These are phyloP conservation scores for Drosophila parthenogenetica DNA, from an alignment of 2,888 invertebrate genomes.

Conservation along the genomic window DNA sequence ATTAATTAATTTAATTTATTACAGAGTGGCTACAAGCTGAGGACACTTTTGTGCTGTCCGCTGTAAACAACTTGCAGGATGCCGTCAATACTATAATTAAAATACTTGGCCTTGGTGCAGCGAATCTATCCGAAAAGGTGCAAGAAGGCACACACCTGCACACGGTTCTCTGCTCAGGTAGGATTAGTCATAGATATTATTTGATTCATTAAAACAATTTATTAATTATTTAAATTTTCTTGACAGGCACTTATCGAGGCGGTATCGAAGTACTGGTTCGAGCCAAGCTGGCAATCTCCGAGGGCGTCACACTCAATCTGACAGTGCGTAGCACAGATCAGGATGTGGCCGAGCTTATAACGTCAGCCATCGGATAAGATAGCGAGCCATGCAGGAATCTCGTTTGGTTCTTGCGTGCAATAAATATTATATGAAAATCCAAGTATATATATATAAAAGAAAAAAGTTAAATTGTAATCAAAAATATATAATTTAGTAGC, in stretches of 20 bases:
- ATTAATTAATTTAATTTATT: slow-evolving; percentile 9
- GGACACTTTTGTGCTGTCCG: slow-evolving; percentile 96
- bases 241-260: slow-evolving; percentile 93
- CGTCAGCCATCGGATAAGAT: slow-evolving; percentile 92
- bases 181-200: no score
- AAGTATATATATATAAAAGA: slow-evolving; percentile 34
- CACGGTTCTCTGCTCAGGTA: slow-evolving; percentile 92
- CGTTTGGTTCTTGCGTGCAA: slow-evolving; percentile 62
- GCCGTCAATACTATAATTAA: slow-evolving; percentile 93
- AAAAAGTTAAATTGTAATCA: slow-evolving; percentile 50
- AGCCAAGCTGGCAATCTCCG: slow-evolving; percentile 91
- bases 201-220: neutral
- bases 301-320: slow-evolving; percentile 97
- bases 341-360: slow-evolving; percentile 94
- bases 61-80: slow-evolving; percentile 91
- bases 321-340: slow-evolving; percentile 94
- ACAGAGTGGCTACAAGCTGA: slow-evolving; percentile 89
- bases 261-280: slow-evolving; percentile 95
- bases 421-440: slow-evolving; percentile 60
- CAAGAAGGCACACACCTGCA: slow-evolving; percentile 93
- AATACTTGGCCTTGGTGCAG: slow-evolving; percentile 93
- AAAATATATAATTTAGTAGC: slow-evolving; percentile 54
- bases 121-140: slow-evolving; percentile 93
- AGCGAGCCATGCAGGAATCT: slow-evolving; percentile 68
- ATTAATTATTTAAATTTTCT: neutral